A percentile compares a stretch with the other conserved stretches of the same genome.
Conservation (phyloP, 2,888 invertebrate genomes). For the Andrena chrysosceles region DNA sequence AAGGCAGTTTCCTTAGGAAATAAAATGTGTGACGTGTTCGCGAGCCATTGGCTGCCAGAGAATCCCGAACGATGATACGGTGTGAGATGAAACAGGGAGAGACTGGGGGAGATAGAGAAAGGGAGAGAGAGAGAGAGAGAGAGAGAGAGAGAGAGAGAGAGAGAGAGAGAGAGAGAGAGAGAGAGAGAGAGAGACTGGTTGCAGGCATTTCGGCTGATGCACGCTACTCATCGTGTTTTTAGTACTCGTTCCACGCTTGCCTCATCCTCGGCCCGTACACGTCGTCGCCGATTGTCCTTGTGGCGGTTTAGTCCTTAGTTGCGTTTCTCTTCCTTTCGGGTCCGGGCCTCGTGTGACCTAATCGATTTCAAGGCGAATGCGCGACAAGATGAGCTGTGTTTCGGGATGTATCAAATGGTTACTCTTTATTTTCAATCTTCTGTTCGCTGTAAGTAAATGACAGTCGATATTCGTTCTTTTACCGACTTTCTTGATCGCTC, state of each 20-base stretch:
- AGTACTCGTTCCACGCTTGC: conserved; percentile 10
- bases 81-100: not conserved
- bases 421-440: conserved; percentile 91
- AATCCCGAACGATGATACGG: conserved; percentile 17
- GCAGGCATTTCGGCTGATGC: conserved; percentile 3
- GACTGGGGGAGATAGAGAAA: not conserved
- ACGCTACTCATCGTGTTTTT: conserved; percentile 10
- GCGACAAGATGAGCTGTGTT: conserved; percentile 87
- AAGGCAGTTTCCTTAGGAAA: not conserved
- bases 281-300: conserved; percentile 17
- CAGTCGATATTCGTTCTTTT: not conserved
- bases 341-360: not conserved
- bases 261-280: not conserved
- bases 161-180: too few species aligned
- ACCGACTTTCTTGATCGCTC: not conserved
- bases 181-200: not conserved
- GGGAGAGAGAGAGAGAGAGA: not conserved
- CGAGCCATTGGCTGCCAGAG: conserved; percentile 27
- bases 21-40: conserved; percentile 17
- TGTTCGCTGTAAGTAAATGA: conserved; percentile 89
- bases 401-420: conserved; percentile 92
- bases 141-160: not conserved
- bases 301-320: not conserved
- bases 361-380: not conserved
- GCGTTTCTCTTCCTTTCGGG: not conserved